Percentiles rank a stretch among this genome's conserved stretches.
Evolutionary conservation across 2,113 vertebrate species (phyloP).

Genomic region (Dipodomys spectabilis): DNA sequence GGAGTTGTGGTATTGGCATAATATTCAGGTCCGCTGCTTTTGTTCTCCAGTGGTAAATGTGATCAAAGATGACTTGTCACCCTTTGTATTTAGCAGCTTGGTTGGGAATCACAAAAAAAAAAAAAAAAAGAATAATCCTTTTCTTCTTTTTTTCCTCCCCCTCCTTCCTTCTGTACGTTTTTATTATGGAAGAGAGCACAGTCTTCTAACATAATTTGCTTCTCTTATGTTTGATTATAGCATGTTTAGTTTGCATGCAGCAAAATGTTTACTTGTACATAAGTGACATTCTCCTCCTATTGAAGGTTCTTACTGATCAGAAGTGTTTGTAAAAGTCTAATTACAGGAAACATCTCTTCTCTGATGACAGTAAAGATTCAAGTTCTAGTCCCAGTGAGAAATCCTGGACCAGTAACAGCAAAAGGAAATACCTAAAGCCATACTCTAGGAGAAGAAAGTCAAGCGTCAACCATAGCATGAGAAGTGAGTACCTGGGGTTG

Average conservation of each 20-base stretch:
- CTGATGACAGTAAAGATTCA: conserved; percentile 81
- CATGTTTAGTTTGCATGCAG: background rate
- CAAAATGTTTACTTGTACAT: background rate
- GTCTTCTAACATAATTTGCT: background rate
- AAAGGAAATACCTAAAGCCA: conserved; percentile 45
- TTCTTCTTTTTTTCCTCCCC: background rate
- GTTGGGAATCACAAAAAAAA: background rate
- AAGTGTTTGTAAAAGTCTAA: conserved; percentile 43
- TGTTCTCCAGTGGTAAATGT: background rate
- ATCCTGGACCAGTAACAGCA: conserved; percentile 80
- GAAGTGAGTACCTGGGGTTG: conserved; percentile 78
- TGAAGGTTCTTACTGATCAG: background rate
- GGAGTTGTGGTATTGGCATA: background rate
- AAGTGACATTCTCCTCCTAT: fast-evolving
- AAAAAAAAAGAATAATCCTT: background rate
- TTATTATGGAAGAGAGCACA: background rate
- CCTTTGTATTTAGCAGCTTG: background rate
- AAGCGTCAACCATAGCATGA: conserved; percentile 77
- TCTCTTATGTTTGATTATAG: background rate
- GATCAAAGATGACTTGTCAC: background rate
- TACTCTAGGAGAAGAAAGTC: conserved; percentile 81
- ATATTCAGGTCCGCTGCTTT: background rate
- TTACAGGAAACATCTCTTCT: conserved; percentile 84
- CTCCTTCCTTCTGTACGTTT: background rate
- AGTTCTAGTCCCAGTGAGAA: conserved; percentile 78